A percentile compares a stretch with the other conserved stretches of the same genome.
These are phyloP conservation scores for Carapus acus DNA, from an alignment of 2,797 vertebrate genomes.

Conservation along the genomic window DNA sequence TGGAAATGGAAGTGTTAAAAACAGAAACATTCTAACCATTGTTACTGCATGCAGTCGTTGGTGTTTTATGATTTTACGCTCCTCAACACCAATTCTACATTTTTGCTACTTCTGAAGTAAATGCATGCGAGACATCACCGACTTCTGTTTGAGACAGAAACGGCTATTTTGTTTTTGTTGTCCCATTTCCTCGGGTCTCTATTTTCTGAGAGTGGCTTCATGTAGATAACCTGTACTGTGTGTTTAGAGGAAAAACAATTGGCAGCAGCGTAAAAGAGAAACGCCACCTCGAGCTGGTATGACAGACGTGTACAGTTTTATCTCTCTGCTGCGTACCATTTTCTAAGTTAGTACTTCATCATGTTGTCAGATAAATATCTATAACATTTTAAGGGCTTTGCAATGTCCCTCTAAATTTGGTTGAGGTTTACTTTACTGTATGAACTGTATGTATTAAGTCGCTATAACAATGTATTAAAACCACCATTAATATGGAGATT, in stretches of 20 bases:
- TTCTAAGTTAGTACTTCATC: slow-evolving; percentile 38
- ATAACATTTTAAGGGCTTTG: slow-evolving; percentile 74
- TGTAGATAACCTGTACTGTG: slow-evolving; percentile 60
- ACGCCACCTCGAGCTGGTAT: slow-evolving; percentile 55
- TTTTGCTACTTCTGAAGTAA: slow-evolving; percentile 63
- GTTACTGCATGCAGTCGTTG: slow-evolving; percentile 92
- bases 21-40: slow-evolving; percentile 76
- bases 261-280: slow-evolving; percentile 56
- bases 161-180: slow-evolving; percentile 35
- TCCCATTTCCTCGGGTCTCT: slow-evolving; percentile 29
- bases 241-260: slow-evolving; percentile 60
- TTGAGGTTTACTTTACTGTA: slow-evolving; percentile 61
- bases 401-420: slow-evolving; percentile 68
- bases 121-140: slow-evolving; percentile 74
- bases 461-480: slow-evolving; percentile 63
- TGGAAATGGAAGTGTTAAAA: slow-evolving; percentile 78
- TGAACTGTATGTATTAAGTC: slow-evolving; percentile 69
- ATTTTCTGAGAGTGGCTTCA: slow-evolving; percentile 60
- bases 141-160: slow-evolving; percentile 68
- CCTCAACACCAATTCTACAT: slow-evolving; percentile 52
- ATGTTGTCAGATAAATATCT: slow-evolving; percentile 49
- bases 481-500: slow-evolving; percentile 65
- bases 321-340: slow-evolving; percentile 67
- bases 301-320: slow-evolving; percentile 71
- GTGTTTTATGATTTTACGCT: slow-evolving; percentile 61